These are phyloP conservation scores for Lamellibrachia luymesi DNA, from an alignment of 1,140 invertebrate species.

Conservation along the genomic window DNA sequence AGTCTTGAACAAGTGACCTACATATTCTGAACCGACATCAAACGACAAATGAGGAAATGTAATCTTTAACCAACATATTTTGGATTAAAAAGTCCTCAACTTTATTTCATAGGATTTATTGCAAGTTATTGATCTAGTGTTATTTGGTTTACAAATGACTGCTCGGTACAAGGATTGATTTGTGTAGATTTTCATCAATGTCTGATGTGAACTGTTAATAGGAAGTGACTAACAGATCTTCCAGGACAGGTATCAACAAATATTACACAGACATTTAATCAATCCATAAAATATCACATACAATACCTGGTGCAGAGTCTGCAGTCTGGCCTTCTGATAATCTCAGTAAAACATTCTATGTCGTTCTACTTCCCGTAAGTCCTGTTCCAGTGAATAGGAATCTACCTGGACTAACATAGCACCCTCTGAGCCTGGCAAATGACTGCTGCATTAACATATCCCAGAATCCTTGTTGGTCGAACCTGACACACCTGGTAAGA, in stretches of 20 bases:
- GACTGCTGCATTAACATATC: not conserved
- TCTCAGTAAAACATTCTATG: not conserved
- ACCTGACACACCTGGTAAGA: not conserved
- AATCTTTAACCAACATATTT: not conserved
- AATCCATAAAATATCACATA: not conserved
- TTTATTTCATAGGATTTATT: not conserved
- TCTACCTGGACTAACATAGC: not conserved
- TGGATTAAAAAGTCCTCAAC: not conserved
- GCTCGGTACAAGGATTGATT: not conserved
- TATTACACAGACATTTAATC: not conserved
- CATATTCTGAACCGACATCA: not conserved
- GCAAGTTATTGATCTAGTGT: not conserved
- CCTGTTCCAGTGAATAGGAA: not conserved
- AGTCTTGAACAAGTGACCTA: not conserved
- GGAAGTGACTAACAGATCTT: not conserved
- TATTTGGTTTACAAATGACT: not conserved
- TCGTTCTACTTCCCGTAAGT: not conserved
- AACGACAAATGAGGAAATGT: not conserved
- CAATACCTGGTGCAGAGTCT: not conserved
- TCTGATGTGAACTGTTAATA: not conserved
- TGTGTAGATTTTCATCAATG: not conserved
- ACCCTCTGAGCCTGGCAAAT: not conserved
- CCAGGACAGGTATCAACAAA: not conserved
- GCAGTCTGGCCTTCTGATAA: not conserved
- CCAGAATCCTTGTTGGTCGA: not conserved